phyloP scores from a whole-genome alignment of 2,888 invertebrate species.

The Hesperia comma region DNA sequence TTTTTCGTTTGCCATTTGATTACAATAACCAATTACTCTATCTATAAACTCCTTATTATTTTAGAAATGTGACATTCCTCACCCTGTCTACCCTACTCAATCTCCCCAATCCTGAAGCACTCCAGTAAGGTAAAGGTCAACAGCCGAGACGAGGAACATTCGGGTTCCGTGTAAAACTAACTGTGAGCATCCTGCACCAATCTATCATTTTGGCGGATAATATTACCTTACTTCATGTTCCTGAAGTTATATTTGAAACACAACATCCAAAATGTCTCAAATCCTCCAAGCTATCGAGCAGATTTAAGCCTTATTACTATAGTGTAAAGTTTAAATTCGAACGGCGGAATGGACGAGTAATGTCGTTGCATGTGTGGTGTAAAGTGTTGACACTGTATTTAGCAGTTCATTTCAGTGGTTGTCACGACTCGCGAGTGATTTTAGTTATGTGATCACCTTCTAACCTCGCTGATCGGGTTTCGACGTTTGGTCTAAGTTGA shows the following conservation, averaged over 20 bases:
- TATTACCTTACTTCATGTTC: conserved; percentile 26
- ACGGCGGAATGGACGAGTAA: background rate
- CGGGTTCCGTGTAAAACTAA: conserved; percentile 15
- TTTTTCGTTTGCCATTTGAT: too few relatives aligned
- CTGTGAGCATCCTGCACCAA: conserved; percentile 24
- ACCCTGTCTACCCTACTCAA: conserved; percentile 19
- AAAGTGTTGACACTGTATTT: conserved; percentile 70
- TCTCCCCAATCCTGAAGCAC: conserved; percentile 16
- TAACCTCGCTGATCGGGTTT: conserved; percentile 58
- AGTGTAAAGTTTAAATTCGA: background rate
- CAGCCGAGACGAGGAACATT: conserved; percentile 28
- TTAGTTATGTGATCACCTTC: conserved; percentile 65
- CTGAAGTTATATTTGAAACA: conserved; percentile 25
- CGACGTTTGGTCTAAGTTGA: conserved; percentile 42
- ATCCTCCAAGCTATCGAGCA: background rate
- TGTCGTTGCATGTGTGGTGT: conserved; percentile 8
- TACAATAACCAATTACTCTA: too few relatives aligned
- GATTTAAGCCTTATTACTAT: background rate
- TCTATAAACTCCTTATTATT: background rate
- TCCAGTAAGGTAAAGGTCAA: conserved; percentile 34
- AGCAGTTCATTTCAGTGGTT: conserved; percentile 67
- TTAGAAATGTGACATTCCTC: background rate
- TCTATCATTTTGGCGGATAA: conserved; percentile 33
- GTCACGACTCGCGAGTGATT: conserved; percentile 54
- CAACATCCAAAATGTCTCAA: background rate